These are phyloP conservation scores for Scyliorhinus canicula DNA, from an alignment of 2,797 vertebrate species.

Conservation along the genomic window DNA sequence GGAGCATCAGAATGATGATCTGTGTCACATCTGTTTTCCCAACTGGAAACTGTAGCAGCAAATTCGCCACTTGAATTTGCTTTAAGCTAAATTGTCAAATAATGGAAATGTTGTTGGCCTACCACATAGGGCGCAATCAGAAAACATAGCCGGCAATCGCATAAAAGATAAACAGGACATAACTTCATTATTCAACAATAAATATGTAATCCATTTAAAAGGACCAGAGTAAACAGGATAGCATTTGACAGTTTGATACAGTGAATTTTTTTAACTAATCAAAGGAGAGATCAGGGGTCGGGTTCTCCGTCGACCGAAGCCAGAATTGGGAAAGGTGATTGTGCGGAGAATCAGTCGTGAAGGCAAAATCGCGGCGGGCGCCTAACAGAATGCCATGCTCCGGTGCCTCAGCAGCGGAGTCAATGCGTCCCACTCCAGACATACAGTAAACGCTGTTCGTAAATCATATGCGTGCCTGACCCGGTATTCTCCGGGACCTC, in stretches of 20 bases:
- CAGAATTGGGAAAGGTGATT: too few species aligned
- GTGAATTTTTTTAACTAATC: background rate
- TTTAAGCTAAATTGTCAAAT: background rate
- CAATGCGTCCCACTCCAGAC: too few species aligned
- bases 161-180: background rate
- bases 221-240: background rate
- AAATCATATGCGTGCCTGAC: too few species aligned
- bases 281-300: background rate
- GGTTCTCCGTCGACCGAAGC: too few species aligned
- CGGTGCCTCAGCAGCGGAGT: too few species aligned
- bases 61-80: background rate
- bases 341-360: too few species aligned
- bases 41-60: background rate
- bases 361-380: too few species aligned
- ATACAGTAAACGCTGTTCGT: too few species aligned
- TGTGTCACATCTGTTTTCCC: background rate
- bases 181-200: background rate
- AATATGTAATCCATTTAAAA: background rate
- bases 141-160: background rate
- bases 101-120: background rate
- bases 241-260: background rate
- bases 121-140: background rate
- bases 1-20: background rate
- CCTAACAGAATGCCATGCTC: too few species aligned
- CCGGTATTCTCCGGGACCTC: too few species aligned